Conservation (phyloP, 2,113 vertebrate genomes). For the Castor canadensis region DNA sequence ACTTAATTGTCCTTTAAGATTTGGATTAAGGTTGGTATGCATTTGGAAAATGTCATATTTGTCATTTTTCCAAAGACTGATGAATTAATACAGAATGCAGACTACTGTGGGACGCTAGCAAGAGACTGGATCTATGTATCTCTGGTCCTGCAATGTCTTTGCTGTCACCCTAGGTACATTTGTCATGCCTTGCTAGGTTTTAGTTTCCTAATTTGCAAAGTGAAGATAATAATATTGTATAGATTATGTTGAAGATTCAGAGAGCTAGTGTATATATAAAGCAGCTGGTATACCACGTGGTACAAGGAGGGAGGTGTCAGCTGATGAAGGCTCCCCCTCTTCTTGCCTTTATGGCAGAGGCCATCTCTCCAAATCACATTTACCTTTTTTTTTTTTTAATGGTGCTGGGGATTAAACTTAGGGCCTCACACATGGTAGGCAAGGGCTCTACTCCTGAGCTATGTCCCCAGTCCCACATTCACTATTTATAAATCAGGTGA, state of each 20-base stretch:
- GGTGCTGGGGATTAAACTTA: not conserved
- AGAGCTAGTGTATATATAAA: accelerated
- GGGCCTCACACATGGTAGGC: no score
- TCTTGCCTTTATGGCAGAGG: not conserved
- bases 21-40: slow-evolving; percentile 29
- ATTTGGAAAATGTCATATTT: slow-evolving; percentile 53
- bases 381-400: not conserved
- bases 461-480: not conserved
- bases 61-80: not conserved
- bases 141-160: not conserved
- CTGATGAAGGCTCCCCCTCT: accelerated
- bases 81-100: not conserved
- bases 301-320: not conserved
- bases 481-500: not conserved
- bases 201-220: not conserved
- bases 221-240: accelerated
- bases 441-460: not conserved
- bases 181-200: not conserved
- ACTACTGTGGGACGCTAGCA: accelerated
- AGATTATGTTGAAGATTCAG: not conserved
- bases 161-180: accelerated
- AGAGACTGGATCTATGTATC: not conserved
- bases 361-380: not conserved
- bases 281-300: accelerated
- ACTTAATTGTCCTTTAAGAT: slow-evolving; percentile 45